A percentile compares a stretch with the other conserved stretches of the same genome.
Conservation (phyloP, 2,797 vertebrate species). For the Coilia nasus region DNA sequence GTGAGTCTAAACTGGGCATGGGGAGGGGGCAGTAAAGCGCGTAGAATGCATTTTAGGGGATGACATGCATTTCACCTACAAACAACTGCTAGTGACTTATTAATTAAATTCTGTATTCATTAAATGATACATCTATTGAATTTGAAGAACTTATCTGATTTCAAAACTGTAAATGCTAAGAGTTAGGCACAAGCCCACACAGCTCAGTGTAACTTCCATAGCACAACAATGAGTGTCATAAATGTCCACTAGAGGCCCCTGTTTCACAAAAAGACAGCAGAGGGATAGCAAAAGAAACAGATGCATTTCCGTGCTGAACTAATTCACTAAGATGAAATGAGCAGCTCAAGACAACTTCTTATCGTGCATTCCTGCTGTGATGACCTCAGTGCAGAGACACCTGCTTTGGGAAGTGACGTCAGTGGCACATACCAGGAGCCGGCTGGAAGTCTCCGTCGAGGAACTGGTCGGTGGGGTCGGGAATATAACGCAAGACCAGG, state of each 20-base stretch:
- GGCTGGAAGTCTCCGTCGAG: conserved; percentile 86
- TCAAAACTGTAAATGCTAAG: neutral
- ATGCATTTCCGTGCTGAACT: neutral
- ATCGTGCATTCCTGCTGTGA: neutral
- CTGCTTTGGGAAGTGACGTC: neutral
- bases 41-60: too few species aligned
- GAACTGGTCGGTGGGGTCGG: conserved; percentile 89
- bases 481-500: conserved; percentile 89
- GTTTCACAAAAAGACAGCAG: conserved; percentile 36
- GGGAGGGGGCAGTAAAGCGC: too few species aligned
- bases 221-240: neutral
- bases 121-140: too few species aligned
- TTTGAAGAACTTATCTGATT: neutral
- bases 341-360: neutral
- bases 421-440: conserved; percentile 78
- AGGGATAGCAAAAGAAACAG: conserved; percentile 11
- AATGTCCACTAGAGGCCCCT: conserved; percentile 62
- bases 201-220: neutral
- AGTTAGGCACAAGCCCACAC: neutral
- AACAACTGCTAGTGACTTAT: neutral
- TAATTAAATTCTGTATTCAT: too few species aligned
- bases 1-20: too few species aligned
- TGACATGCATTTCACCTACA: neutral
- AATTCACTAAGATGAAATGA: conserved; percentile 22
- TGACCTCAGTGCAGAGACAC: neutral